A percentile compares a stretch with the other conserved stretches of the same genome.
These are phyloP conservation scores for Mesochorus sp. DNA, from an alignment of 2,888 invertebrate genomes.

Conservation along the genomic window DNA sequence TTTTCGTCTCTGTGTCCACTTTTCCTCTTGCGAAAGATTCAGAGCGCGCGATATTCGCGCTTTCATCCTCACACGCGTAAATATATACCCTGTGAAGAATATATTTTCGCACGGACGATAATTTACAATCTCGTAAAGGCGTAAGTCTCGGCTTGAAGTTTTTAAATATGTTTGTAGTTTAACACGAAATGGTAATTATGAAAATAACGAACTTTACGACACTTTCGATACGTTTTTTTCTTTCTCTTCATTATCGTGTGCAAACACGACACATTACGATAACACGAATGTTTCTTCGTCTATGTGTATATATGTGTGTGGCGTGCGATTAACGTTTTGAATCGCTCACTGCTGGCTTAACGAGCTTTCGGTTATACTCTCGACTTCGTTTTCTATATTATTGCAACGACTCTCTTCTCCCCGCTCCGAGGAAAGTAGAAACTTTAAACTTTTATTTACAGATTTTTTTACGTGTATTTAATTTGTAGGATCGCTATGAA, in stretches of 20 bases:
- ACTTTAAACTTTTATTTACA: slow-evolving; percentile 39
- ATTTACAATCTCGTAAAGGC: no score
- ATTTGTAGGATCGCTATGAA: no score
- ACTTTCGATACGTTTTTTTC: slow-evolving; percentile 18
- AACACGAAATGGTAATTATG: no score
- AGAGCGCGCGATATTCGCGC: slow-evolving; percentile 2
- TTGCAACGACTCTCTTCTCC: slow-evolving; percentile 3
- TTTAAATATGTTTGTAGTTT: no score
- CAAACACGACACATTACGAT: slow-evolving; percentile 2
- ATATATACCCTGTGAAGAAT: no score
- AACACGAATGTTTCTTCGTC: neutral
- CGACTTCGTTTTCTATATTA: slow-evolving; percentile 17
- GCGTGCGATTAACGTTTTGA: slow-evolving; percentile 29
- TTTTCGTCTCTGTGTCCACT: neutral
- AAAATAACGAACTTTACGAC: slow-evolving; percentile 20
- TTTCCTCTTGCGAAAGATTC: slow-evolving; percentile 8
- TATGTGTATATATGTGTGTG: slow-evolving; percentile 23
- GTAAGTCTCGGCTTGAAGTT: no score
- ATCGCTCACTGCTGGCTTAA: slow-evolving; percentile 26
- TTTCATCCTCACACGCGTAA: slow-evolving; percentile 1
- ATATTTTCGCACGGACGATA: no score
- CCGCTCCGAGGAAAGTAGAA: slow-evolving; percentile 19
- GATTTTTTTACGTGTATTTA: no score
- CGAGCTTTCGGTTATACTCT: slow-evolving; percentile 46
- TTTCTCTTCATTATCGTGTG: slow-evolving; percentile 16